Evolutionary conservation across 2,113 vertebrate species (phyloP), one percentile per base, ranked within the genome.

Genomic region (Varanus komodoensis): DNA sequence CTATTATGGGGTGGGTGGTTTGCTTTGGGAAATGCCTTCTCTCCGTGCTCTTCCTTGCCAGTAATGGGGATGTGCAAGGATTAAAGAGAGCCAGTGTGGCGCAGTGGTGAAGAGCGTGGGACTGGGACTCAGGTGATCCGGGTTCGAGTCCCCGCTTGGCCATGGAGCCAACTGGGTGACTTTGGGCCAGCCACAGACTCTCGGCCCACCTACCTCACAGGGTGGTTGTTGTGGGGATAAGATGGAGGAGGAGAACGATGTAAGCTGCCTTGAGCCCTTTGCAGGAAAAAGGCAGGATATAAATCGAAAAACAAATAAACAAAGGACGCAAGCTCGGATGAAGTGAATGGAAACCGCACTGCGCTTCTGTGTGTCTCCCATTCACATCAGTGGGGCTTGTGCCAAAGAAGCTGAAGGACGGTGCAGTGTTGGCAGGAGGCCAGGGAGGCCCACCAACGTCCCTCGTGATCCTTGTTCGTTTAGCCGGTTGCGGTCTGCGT

Each of bases 1-100:
- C 77, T 77, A 29, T 88, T 81, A 48, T 87, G 38, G 44, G 87
- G 54, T 54, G 50, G 25, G 50, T 82, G 25, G 21, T 38, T 83
- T 0, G 0, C 67, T 5, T 71, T 0, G 0, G 21, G 7, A 81
- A 54, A 67, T 87, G 44, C 88, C 82, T 71, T 12, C 7, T 82
- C 87, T 61, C 1, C 48, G 48, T 80, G 67, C 9, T 82, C 8
- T 2, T 19, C 7, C 69, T 94, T 92, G 3, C 80, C 14, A 19
- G 11, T 84, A 9, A 15, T 79, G n/a, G 79, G 54, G 73, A 74
- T 74, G 2, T 73, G 69, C 50, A 73, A 52, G 21, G 69, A 27
- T 74, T 34, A 38, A 86, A 57, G 71, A 19, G 38, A 44, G 38
- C 38, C 38, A 44, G 38, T 44, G 38, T 44, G 38, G 38, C 3